Base-by-base conservation (phyloP, 2,888 invertebrate genomes). In the Disparrhopalites patrizii region DNA sequence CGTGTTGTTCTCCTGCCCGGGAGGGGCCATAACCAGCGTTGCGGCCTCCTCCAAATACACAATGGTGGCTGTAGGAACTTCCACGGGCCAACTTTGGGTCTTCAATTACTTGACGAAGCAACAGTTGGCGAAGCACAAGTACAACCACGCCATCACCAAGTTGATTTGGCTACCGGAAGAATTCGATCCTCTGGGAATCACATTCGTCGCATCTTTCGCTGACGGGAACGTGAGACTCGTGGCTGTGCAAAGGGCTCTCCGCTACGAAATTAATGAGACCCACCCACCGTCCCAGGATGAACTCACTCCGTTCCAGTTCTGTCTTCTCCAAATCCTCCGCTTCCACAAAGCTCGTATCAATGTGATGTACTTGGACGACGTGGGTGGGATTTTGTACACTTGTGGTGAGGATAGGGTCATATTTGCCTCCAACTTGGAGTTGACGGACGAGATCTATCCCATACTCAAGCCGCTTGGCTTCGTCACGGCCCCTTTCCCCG, bases 21-120 rank as follows among this genome's bases (percentile, higher is more conserved):
- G 91, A 0, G 92, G 93, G 0, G 80, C 83, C 1, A 83, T 94
- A 0, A 81, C 84, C 0, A 86, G 86, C 3, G 84, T 90, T 77
- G 87, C 84, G 27, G 79, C 85, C 0, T 85, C 91, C 15, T 87
- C 91, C 0, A 82, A 85, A 67, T 85, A 86, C 13, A 83, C 86
- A 0, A 85, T 89, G 69, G 78, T 92, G 2, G 85, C 87, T 3
- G 87, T 90, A 0, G 82, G 89, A 0, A 92, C 92, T 0, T 80
- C 81, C 68, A 89, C 88, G 70, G 89, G 93, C 3, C 84, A 85
- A 61, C 77, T 94, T 1, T 85, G 87, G 72, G 80, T 91, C 1
- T 91, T 89, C 76, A 85, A 90, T 76, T 90, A 88, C 68, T 76
- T 82, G 0, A 78, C 79, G 0, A 85, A 85, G 73, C 79, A 79